phyloP scores from a whole-genome alignment of 2,888 invertebrate species.

The Epinotia bilunana region DNA sequence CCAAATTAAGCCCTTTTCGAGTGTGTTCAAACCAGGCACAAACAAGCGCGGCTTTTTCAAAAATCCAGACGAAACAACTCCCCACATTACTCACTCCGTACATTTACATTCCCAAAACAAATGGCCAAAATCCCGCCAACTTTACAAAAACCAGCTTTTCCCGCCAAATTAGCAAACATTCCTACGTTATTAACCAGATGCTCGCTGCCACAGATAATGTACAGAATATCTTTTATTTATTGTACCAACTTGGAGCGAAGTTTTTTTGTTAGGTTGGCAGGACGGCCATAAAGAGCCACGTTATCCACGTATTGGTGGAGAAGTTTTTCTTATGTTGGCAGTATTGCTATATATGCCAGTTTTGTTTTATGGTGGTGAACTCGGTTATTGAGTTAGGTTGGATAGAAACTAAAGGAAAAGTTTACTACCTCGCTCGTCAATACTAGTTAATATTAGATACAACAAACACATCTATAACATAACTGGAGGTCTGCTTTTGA shows the following conservation, averaged over 20 bases:
- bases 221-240: constrained; percentile 30
- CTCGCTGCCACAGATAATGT: constrained; percentile 30
- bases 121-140: constrained; percentile 17
- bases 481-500: too few relatives aligned
- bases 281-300: constrained; percentile 1
- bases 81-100: constrained; percentile 3
- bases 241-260: constrained; percentile 16
- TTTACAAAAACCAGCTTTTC: constrained; percentile 24
- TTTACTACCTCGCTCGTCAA: not conserved
- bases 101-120: constrained; percentile 13
- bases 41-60: not conserved
- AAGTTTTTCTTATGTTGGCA: constrained; percentile 10
- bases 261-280: constrained; percentile 35
- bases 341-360: constrained; percentile 9
- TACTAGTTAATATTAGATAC: too few relatives aligned
- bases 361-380: constrained; percentile 23
- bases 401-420: constrained; percentile 3
- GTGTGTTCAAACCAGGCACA: too few relatives aligned
- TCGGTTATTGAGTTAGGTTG: constrained; percentile 4
- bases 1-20: too few relatives aligned
- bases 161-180: constrained; percentile 23
- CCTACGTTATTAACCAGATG: constrained; percentile 34
- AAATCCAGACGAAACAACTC: constrained; percentile 16
- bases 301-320: not conserved
- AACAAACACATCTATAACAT: too few relatives aligned